phyloP scores from a whole-genome alignment of 2,113 vertebrate species.

The Pteronura brasiliensis region DNA sequence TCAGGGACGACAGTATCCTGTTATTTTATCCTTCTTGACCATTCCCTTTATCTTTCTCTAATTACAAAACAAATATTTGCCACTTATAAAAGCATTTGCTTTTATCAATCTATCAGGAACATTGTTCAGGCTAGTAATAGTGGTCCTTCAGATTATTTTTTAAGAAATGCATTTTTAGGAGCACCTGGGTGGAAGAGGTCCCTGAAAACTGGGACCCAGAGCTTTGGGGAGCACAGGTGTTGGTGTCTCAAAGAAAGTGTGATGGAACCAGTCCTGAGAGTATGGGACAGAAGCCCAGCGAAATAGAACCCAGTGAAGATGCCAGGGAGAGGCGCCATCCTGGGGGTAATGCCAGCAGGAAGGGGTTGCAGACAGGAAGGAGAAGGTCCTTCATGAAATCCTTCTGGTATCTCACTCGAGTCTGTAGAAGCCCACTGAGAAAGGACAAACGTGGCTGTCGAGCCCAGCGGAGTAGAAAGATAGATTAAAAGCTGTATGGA shows the following conservation, averaged over 20 bases:
- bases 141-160: background rate
- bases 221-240: background rate
- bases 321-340: background rate
- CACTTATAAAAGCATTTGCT: background rate
- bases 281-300: background rate
- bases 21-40: background rate
- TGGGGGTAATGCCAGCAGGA: background rate
- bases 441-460: background rate
- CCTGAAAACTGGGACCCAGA: background rate
- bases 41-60: constrained; percentile 25
- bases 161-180: background rate
- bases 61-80: background rate
- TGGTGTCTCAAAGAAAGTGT: background rate
- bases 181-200: background rate
- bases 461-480: background rate
- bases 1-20: background rate
- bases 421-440: background rate
- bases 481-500: background rate
- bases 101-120: background rate
- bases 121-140: background rate
- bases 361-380: background rate
- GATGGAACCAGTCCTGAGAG: background rate
- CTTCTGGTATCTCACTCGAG: accelerated
- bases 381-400: background rate
- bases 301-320: background rate